Evolutionary conservation across 2,888 invertebrate species (phyloP).

Genomic region (Atethmia centrago): DNA sequence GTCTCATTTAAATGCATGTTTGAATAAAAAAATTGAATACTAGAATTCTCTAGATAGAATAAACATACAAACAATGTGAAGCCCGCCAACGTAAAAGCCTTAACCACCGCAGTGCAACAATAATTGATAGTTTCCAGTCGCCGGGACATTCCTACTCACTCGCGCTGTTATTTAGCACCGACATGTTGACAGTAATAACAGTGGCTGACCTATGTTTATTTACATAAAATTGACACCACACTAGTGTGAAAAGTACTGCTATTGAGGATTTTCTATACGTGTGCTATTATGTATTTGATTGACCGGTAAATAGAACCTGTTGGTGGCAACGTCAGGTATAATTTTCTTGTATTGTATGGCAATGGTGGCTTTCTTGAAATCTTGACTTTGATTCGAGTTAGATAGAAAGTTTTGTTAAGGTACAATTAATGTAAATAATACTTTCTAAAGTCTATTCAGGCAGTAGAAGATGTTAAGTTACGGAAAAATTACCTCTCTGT

Average conservation of each 20-base stretch:
- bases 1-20: no score
- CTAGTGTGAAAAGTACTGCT: constrained; percentile 53
- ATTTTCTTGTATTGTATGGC: constrained; percentile 19
- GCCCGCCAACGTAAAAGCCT: constrained; percentile 69
- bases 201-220: constrained; percentile 59
- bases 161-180: constrained; percentile 69
- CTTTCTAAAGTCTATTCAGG: constrained; percentile 9
- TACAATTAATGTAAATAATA: background rate
- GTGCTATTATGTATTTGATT: constrained; percentile 42
- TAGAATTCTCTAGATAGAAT: background rate
- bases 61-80: background rate
- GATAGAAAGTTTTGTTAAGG: constrained; percentile 13
- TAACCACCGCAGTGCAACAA: constrained; percentile 68
- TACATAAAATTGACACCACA: constrained; percentile 65
- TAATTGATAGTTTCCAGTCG: constrained; percentile 81
- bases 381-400: background rate
- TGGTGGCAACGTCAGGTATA: constrained; percentile 2
- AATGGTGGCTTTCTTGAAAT: constrained; percentile 13
- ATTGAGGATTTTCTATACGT: constrained; percentile 34
- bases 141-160: constrained; percentile 63
- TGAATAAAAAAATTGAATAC: no score
- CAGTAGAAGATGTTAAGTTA: background rate
- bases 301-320: constrained; percentile 37
- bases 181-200: constrained; percentile 72
- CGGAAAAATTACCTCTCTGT: background rate